Conservation (phyloP, 1,140 invertebrate species). For the Phymastichus coffea region DNA sequence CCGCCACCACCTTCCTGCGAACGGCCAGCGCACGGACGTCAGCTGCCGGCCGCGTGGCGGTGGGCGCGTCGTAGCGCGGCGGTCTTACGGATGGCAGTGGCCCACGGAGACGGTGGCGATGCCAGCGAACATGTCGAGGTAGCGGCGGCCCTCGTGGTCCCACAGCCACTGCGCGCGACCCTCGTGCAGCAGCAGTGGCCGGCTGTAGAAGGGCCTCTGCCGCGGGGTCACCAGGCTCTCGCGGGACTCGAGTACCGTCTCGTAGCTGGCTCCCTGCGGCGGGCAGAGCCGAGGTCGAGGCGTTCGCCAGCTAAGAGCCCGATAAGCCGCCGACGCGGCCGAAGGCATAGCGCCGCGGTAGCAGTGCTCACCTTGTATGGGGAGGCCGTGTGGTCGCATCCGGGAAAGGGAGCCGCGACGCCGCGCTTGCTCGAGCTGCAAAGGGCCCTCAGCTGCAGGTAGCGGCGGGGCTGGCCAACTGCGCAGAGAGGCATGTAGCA, state of each 20-base stretch:
- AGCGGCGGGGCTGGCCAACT: not conserved
- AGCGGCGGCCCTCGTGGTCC: constrained; percentile 81
- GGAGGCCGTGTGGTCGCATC: constrained; percentile 4
- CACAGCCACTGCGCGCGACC: constrained; percentile 92
- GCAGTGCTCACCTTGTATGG: constrained; percentile 21
- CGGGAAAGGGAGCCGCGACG: not conserved
- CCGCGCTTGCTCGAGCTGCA: not conserved
- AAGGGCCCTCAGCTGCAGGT: constrained; percentile 9
- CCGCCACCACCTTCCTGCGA: constrained; percentile 72
- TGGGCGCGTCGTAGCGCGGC: too few relatives aligned
- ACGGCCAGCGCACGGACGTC: not conserved
- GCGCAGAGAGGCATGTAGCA: too few relatives aligned
- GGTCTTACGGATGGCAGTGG: constrained; percentile 92
- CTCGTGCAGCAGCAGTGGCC: constrained; percentile 80
- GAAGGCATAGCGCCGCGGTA: too few relatives aligned
- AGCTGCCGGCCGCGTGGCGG: too few relatives aligned
- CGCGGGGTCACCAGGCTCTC: constrained; percentile 69
- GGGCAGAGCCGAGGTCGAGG: too few relatives aligned
- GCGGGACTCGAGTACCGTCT: constrained; percentile 61
- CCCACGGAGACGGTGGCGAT: constrained; percentile 97
- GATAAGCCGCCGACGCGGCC: too few relatives aligned
- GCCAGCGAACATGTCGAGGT: constrained; percentile 93
- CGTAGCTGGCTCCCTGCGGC: constrained; percentile 62
- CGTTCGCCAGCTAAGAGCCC: too few relatives aligned
- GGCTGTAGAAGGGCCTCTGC: constrained; percentile 75